A percentile compares a stretch with the other conserved stretches of the same genome.
These are phyloP conservation scores for Drosophila meridiana DNA, from an alignment of 2,888 invertebrate genomes.

Conservation along the genomic window DNA sequence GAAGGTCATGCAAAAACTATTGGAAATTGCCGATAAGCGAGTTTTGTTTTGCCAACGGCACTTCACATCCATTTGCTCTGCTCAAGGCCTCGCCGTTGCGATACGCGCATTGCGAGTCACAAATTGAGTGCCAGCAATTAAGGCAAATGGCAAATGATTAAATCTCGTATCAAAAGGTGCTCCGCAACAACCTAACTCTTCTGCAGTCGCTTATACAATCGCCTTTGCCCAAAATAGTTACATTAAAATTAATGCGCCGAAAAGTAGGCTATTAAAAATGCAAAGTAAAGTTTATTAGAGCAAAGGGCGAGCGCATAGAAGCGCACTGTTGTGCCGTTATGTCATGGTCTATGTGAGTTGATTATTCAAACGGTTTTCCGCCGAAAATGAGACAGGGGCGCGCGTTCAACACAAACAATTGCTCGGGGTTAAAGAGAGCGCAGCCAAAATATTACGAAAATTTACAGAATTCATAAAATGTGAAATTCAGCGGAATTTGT, in stretches of 20 bases:
- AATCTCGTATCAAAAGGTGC: conserved; percentile 17
- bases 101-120: conserved; percentile 24
- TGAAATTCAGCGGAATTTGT: not conserved
- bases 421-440: too few species aligned
- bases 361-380: conserved; percentile 39
- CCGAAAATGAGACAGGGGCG: conserved; percentile 27
- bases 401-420: not conserved
- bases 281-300: conserved; percentile 68
- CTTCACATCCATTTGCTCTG: conserved; percentile 20
- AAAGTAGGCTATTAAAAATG: conserved; percentile 75
- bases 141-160: conserved; percentile 33
- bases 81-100: conserved; percentile 22
- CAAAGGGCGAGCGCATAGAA: conserved; percentile 19
- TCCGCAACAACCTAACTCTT: not conserved
- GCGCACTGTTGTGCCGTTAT: conserved; percentile 20
- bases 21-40: conserved; percentile 63
- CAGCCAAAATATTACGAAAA: not conserved
- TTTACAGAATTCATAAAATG: not conserved
- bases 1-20: conserved; percentile 20
- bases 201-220: not conserved
- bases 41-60: conserved; percentile 23
- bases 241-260: conserved; percentile 78
- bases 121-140: conserved; percentile 25
- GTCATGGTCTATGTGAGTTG: conserved; percentile 40
- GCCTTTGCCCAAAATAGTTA: conserved; percentile 27